phyloP scores from a whole-genome alignment of 1,140 invertebrate species.

The Riptortus pedestris region DNA sequence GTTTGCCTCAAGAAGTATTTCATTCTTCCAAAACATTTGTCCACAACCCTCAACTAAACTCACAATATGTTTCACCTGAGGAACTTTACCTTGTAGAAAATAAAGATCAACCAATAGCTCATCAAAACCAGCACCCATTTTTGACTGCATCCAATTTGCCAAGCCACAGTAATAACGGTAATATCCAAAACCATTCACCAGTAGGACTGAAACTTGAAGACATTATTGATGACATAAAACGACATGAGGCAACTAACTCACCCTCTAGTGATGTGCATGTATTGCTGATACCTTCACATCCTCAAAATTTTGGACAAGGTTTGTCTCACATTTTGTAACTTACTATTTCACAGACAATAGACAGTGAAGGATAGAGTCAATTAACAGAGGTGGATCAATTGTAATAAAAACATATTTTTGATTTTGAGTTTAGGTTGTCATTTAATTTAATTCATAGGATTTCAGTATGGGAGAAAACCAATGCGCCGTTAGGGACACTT shows the following conservation, averaged over 20 bases:
- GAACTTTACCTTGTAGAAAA: slow-evolving; percentile 26
- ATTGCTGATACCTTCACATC: slow-evolving; percentile 20
- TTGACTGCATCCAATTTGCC: background rate
- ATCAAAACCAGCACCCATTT: slow-evolving; percentile 27
- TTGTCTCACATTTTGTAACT: too few species aligned
- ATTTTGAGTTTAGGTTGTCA: too few species aligned
- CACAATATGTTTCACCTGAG: slow-evolving; percentile 23
- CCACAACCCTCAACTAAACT: background rate
- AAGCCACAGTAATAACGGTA: background rate
- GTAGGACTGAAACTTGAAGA: slow-evolving; percentile 28
- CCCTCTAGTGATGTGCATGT: slow-evolving; percentile 27
- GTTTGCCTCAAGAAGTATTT: background rate
- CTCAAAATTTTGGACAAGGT: slow-evolving; percentile 26
- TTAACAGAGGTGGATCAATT: too few species aligned
- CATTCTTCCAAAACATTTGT: background rate
- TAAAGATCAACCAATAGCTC: slow-evolving; percentile 21
- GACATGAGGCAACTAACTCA: slow-evolving; percentile 27
- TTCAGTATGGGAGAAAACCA: too few species aligned
- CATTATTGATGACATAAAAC: slow-evolving; percentile 29
- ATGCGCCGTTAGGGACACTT: too few species aligned
- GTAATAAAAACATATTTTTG: too few species aligned
- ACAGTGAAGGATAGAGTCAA: too few species aligned
- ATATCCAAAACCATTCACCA: slow-evolving; percentile 7
- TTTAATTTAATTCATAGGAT: too few species aligned
- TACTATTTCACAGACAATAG: too few species aligned